These are phyloP conservation scores for Morelia viridis DNA, from an alignment of 2,797 vertebrate genomes.

Conservation along the genomic window DNA sequence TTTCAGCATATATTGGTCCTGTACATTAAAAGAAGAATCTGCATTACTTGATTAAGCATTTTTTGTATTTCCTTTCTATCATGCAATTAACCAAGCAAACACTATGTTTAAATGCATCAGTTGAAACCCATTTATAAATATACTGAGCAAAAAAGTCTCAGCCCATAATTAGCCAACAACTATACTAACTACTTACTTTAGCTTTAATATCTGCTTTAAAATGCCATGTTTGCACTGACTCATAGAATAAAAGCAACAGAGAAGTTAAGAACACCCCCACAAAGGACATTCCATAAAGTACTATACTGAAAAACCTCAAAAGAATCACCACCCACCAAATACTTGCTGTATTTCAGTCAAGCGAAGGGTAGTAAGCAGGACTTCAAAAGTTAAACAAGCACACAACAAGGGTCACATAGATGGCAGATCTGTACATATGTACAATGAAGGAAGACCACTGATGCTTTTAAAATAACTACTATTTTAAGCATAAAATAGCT, in stretches of 20 bases:
- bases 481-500: not conserved
- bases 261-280: not conserved
- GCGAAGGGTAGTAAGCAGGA: not conserved
- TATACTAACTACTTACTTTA: not conserved
- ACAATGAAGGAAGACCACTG: not conserved
- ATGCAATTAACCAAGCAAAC: not conserved
- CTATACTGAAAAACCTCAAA: not conserved
- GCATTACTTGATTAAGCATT: not conserved
- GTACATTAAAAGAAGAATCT: slow-evolving; percentile 38
- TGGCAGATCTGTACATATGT: not conserved
- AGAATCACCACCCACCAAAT: not conserved
- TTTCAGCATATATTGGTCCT: slow-evolving; percentile 98
- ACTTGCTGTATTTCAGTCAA: not conserved
- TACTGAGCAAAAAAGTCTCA: not conserved
- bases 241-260: not conserved
- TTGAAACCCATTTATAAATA: not conserved
- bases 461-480: not conserved
- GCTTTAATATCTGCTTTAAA: not conserved
- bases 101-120: not conserved
- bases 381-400: not conserved
- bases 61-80: not conserved
- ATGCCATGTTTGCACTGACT: not conserved
- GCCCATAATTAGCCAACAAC: not conserved
- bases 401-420: not conserved
- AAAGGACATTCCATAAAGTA: not conserved